Percentiles rank a stretch among this genome's conserved stretches.
These are phyloP conservation scores for Paedocypris micromegethes DNA, from an alignment of 2,797 vertebrate genomes.

Conservation along the genomic window DNA sequence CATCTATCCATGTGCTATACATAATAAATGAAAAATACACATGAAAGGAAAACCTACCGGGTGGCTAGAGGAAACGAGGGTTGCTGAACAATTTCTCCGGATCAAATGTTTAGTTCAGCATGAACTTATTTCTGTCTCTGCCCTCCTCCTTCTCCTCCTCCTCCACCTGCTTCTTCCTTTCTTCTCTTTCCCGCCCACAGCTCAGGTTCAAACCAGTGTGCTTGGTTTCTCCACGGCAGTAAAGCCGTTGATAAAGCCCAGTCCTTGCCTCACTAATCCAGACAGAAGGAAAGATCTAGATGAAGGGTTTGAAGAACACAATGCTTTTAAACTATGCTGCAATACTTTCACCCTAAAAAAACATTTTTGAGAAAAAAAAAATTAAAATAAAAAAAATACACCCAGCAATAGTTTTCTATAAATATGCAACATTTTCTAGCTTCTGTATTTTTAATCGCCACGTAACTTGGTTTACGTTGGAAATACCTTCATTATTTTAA, in stretches of 20 bases:
- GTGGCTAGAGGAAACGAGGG: background rate
- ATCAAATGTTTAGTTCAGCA: too few species aligned
- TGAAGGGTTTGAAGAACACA: background rate
- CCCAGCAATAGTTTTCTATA: too few species aligned
- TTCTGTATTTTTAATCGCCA: background rate
- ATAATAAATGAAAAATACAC: background rate
- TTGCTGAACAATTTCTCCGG: background rate
- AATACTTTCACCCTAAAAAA: background rate
- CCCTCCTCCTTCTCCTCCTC: background rate
- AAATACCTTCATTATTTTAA: too few species aligned
- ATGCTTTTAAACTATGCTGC: background rate
- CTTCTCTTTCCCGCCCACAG: slow-evolving; percentile 4
- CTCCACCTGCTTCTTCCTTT: background rate
- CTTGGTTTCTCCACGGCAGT: slow-evolving; percentile 6
- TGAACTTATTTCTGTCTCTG: background rate
- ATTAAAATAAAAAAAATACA: too few species aligned
- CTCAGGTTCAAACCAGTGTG: slow-evolving; percentile 20
- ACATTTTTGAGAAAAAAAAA: too few species aligned
- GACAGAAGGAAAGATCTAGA: slow-evolving; percentile 11
- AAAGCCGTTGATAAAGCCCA: slow-evolving; percentile 14
- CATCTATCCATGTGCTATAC: background rate
- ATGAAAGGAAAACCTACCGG: background rate
- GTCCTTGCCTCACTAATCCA: slow-evolving; percentile 34
- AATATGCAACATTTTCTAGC: background rate
- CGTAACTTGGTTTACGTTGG: background rate